Percentiles rank a stretch among this genome's conserved stretches.
phyloP scores from a whole-genome alignment of 2,888 invertebrate species.

The Papilio gigon region DNA sequence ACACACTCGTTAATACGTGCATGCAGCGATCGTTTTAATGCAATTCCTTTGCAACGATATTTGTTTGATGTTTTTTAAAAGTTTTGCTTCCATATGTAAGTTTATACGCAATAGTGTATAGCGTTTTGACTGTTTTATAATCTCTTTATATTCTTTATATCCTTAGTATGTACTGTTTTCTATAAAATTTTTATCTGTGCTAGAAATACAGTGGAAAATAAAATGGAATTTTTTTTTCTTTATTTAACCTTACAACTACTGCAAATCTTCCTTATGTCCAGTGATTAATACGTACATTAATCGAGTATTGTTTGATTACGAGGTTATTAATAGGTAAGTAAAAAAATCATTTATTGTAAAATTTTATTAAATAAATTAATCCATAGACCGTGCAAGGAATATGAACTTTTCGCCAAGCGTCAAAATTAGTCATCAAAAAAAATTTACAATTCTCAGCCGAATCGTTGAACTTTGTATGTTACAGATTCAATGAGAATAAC shows the following conservation, averaged over 20 bases:
- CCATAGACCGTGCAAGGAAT: neutral
- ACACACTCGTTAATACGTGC: conserved; percentile 60
- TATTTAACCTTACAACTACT: conserved; percentile 2
- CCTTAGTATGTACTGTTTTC: conserved; percentile 76
- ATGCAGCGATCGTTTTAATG: conserved; percentile 48
- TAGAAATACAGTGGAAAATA: conserved; percentile 73
- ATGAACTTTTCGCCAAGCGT: neutral
- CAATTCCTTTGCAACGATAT: conserved; percentile 41
- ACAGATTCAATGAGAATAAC: too few relatives aligned
- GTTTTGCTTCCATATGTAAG: conserved; percentile 29
- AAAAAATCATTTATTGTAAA: conserved; percentile 2
- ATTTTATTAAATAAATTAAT: conserved; percentile 30
- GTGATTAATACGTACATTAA: neutral
- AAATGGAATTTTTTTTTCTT: conserved; percentile 52
- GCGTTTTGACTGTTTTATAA: conserved; percentile 71
- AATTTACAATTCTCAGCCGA: neutral
- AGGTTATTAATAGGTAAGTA: neutral
- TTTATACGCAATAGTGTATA: conserved; percentile 46
- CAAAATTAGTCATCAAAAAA: neutral
- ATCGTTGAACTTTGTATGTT: too few relatives aligned
- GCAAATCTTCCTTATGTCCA: neutral
- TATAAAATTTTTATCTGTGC: conserved; percentile 70
- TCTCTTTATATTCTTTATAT: conserved; percentile 69
- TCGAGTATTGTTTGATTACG: neutral
- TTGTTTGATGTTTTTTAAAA: conserved; percentile 18